Evolutionary conservation across 2,797 vertebrate species (phyloP), one percentile per base, ranked within the genome.

Genomic region (Hirundo rustica): DNA sequence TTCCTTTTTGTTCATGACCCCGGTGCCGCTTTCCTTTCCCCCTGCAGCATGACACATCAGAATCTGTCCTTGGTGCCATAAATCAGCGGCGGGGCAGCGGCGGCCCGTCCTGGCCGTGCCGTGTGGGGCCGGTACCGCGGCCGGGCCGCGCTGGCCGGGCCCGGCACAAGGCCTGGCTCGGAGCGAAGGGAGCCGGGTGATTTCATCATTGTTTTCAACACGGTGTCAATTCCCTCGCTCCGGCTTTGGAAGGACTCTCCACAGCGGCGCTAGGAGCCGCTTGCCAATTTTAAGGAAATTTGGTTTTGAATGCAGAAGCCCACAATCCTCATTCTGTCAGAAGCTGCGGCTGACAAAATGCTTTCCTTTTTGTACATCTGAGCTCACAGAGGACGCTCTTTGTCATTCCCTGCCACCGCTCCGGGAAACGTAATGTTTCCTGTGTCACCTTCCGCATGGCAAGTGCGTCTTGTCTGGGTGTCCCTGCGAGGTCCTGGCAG

Each of bases 1-100:
- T 96, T 96, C 95, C 95, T 93, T 94, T 97, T 97, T 96, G 97
- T 97, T 95, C 95, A 77, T 94, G 96, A 96, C 96, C 96, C 89
- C 66, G 7, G 30, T 47, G 34, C 93, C 26, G n/a, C 89, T 97
- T 81, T 96, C 89, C 93, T 94, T 84, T 92, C 45, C 67, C 94
- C 92, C 89, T 85, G 89, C 91, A 95, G 87, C 91, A 66, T 95
- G 92, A 97, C 89, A 93, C 95, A 96, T 95, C 93, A 92, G 81
- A 90, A 93, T 89, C 47, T 64, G 74, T 47, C 53, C 84, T 66
- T 79, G 29, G 30, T 57, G 70, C 96, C 91, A 67, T 86, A 76
- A 89, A 91, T 90, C 91, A 62, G 80, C 51, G 7, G 5, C 30
- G 32, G 68, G 87, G 57, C 93, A 60, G 93, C 82, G 30, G 32